phyloP scores from a whole-genome alignment of 2,888 invertebrate genomes.

The Tineola bisselliella region DNA sequence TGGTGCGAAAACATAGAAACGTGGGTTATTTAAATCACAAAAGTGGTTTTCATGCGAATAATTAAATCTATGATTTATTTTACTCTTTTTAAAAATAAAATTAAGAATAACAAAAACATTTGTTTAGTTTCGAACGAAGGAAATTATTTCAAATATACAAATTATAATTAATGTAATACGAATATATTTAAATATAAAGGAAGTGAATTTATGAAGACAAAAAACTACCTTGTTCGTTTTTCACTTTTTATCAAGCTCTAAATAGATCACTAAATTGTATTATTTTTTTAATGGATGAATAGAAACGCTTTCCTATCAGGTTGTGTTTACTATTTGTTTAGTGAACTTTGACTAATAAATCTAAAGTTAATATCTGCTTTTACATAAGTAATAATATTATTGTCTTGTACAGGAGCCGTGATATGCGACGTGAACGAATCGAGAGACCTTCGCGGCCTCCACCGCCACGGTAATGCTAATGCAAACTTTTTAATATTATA shows the following conservation, averaged over 20 bases:
- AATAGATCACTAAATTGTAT: neutral
- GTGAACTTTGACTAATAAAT: constrained; percentile 12
- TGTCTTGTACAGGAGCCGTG: constrained; percentile 39
- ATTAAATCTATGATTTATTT: too few relatives aligned
- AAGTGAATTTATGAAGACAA: constrained; percentile 15
- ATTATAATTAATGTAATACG: too few relatives aligned
- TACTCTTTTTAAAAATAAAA: too few relatives aligned
- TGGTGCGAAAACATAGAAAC: constrained; percentile 14
- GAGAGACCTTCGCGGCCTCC: constrained; percentile 27
- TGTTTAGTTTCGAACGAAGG: too few relatives aligned
- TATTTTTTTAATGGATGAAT: constrained; percentile 17
- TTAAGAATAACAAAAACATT: too few relatives aligned
- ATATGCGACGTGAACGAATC: constrained; percentile 37
- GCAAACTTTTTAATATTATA: neutral
- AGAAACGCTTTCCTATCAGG: constrained; percentile 16
- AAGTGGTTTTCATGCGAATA: too few relatives aligned
- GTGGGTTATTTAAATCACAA: neutral
- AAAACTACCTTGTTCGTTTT: neutral
- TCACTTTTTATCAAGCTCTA: too few relatives aligned
- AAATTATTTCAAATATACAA: too few relatives aligned
- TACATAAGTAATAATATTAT: constrained; percentile 14
- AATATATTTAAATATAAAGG: neutral
- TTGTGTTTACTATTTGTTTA: constrained; percentile 15
- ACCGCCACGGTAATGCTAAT: constrained; percentile 15
- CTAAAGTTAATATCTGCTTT: constrained; percentile 12